Conservation (phyloP, 2,797 vertebrate genomes). For the Luscinia megarhynchos region DNA sequence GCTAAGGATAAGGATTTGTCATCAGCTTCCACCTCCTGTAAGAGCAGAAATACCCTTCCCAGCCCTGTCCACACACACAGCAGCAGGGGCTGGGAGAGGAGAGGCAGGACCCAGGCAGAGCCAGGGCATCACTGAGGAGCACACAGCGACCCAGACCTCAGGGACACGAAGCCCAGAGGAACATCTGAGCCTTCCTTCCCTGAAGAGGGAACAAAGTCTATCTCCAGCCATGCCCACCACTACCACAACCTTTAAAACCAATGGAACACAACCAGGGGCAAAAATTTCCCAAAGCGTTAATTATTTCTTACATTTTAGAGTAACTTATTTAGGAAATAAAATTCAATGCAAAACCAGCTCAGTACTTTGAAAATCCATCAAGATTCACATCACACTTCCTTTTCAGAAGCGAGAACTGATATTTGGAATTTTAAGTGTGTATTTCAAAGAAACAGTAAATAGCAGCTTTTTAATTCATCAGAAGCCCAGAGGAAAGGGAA, state of each 20-base stretch:
- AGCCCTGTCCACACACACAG: neutral
- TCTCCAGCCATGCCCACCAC: neutral
- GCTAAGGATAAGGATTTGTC: too few relatives aligned
- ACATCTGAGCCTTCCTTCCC: neutral
- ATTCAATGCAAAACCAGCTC: conserved; percentile 1
- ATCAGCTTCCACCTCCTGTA: neutral
- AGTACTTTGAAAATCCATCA: conserved; percentile 48
- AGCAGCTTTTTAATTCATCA: conserved; percentile 47
- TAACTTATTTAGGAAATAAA: conserved; percentile 45
- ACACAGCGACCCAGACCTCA: neutral
- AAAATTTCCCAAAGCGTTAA: neutral
- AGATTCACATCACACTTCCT: conserved; percentile 38
- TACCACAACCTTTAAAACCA: neutral
- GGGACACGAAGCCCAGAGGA: neutral
- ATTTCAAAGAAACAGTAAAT: conserved; percentile 60
- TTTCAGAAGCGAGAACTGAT: conserved; percentile 14
- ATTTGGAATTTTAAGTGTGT: conserved; percentile 45
- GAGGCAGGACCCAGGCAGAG: neutral
- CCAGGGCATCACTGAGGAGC: neutral
- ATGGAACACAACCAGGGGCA: neutral
- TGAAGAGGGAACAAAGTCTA: neutral
- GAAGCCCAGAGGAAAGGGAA: conserved; percentile 50
- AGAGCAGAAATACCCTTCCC: neutral
- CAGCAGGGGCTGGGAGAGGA: neutral
- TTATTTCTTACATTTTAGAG: neutral